Conservation (phyloP, 2,888 invertebrate species). For the Clitarchus hookeri region DNA sequence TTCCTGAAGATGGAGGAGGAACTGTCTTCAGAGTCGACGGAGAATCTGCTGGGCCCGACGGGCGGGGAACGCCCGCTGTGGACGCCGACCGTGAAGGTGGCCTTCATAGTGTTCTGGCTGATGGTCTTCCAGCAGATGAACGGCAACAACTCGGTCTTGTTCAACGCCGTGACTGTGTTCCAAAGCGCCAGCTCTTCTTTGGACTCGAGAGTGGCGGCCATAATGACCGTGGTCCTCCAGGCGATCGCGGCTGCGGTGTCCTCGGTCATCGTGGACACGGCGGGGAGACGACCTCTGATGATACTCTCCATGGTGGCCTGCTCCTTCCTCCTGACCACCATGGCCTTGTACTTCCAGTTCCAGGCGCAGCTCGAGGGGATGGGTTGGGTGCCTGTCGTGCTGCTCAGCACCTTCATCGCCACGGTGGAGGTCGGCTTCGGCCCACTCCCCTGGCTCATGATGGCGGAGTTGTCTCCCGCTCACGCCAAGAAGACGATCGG, state of each 20-base stretch:
- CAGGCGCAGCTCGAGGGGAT: constrained; percentile 35
- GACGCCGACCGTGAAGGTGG: not conserved
- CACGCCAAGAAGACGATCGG: not conserved
- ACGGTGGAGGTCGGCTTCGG: not conserved
- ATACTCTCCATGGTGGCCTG: not conserved
- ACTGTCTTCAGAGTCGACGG: not conserved
- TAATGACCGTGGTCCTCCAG: constrained; percentile 81
- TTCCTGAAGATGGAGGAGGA: not conserved
- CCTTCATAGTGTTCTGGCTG: not conserved
- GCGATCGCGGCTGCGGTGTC: constrained; percentile 49
- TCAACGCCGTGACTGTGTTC: constrained; percentile 79
- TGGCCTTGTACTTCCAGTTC: not conserved
- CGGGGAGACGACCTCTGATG: constrained; percentile 53
- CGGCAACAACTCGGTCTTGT: constrained; percentile 56
- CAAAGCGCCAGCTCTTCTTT: constrained; percentile 66
- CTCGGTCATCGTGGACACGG: not conserved
- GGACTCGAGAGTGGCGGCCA: constrained; percentile 69
- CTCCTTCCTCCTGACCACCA: not conserved
- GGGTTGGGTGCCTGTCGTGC: not conserved
- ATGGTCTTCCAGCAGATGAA: not conserved
- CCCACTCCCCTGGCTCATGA: not conserved
- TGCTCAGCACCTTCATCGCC: not conserved
- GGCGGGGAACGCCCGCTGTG: not conserved
- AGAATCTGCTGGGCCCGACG: not conserved
- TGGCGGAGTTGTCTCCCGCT: not conserved